These are phyloP conservation scores for Nematostella vectensis DNA, from an alignment of 92 coral and sea anemone genomes.

Conservation along the genomic window DNA sequence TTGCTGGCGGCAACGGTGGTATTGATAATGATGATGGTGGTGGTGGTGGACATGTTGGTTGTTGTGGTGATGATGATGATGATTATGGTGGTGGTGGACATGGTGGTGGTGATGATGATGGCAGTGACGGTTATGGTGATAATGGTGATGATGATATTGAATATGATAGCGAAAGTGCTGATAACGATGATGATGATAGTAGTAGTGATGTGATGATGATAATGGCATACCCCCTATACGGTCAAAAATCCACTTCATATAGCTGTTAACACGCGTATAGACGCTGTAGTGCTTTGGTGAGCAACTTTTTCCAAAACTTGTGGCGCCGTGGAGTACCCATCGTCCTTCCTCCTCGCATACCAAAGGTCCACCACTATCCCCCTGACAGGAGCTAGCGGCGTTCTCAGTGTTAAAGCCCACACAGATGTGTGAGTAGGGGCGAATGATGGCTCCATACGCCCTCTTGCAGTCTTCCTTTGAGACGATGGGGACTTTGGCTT, in stretches of 20 bases:
- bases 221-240: slow-evolving; percentile 19
- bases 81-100: no score
- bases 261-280: slow-evolving; percentile 36
- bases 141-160: slow-evolving; percentile 3
- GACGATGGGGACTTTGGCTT: slow-evolving; percentile 43
- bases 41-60: slow-evolving; percentile 4
- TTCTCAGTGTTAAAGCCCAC: slow-evolving; percentile 36
- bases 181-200: no score
- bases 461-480: slow-evolving; percentile 38
- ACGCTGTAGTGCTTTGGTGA: slow-evolving; percentile 47
- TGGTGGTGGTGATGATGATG: slow-evolving; percentile 7
- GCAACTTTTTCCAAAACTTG: slow-evolving; percentile 51
- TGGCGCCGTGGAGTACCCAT: slow-evolving; percentile 55
- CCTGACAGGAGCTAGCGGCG: slow-evolving; percentile 46
- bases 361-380: slow-evolving; percentile 63
- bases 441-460: slow-evolving; percentile 26
- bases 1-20: not conserved
- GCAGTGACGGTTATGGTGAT: slow-evolving; percentile 10
- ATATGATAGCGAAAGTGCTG: not conserved
- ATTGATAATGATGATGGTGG: slow-evolving; percentile 14
- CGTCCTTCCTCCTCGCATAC: slow-evolving; percentile 44
- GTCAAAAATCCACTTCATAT: slow-evolving; percentile 34
- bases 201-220: not conserved
- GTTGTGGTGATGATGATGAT: no score
- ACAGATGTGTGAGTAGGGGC: slow-evolving; percentile 36